Evolutionary conservation across 2,113 vertebrate species (phyloP).

Genomic region (Oreochromis niloticus): DNA sequence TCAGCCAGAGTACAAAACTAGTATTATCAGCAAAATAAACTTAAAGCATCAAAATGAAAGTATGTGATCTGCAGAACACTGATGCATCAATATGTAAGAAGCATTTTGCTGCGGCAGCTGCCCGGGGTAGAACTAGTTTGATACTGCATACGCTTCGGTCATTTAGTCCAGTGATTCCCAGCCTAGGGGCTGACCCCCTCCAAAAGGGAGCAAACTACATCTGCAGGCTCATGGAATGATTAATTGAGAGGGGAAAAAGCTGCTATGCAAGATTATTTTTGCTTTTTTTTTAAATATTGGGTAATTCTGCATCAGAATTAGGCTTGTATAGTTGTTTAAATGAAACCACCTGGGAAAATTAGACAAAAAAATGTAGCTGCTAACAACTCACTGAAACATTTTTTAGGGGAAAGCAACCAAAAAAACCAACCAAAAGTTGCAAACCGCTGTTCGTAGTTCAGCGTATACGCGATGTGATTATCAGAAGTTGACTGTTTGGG

Average conservation of each 20-base stretch:
- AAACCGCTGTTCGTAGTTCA: not conserved
- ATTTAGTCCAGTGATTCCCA: not conserved
- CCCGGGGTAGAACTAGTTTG: not conserved
- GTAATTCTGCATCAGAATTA: not conserved
- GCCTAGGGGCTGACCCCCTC: not conserved
- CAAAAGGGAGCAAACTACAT: not conserved
- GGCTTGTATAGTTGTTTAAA: not conserved
- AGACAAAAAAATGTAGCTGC: not conserved
- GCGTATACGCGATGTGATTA: not conserved
- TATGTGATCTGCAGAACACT: not conserved
- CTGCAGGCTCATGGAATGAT: not conserved
- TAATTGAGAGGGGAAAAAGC: not conserved
- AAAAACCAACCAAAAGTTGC: rapidly evolving
- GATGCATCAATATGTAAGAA: not conserved
- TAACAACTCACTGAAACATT: not conserved
- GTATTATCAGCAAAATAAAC: not conserved
- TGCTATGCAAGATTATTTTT: not conserved
- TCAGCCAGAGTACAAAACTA: not conserved
- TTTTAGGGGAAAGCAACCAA: not conserved
- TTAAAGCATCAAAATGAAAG: not conserved
- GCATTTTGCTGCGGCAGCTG: not conserved
- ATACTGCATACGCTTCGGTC: not conserved
- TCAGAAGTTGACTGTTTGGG: not conserved
- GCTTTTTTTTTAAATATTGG: not conserved
- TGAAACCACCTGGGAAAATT: not conserved